phyloP scores from a whole-genome alignment of 2,113 vertebrate species.

The Alligator mississippiensis region DNA sequence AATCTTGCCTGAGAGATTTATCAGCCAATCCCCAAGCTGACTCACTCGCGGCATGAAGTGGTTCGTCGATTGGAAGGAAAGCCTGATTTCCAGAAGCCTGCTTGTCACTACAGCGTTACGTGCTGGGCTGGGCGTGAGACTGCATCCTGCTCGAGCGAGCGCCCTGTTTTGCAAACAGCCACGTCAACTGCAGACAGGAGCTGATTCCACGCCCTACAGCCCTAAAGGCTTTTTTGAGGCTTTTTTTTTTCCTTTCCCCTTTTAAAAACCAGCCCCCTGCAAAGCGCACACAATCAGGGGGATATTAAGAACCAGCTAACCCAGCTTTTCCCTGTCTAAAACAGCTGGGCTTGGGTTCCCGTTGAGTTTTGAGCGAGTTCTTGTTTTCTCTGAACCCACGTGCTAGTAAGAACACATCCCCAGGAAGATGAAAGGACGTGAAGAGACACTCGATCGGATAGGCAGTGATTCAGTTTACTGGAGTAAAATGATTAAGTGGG shows the following conservation, averaged over 20 bases:
- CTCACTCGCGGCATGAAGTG: background rate
- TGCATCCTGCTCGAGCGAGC: background rate
- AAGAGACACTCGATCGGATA: conserved; percentile 71
- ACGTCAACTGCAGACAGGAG: background rate
- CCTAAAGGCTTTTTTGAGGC: conserved; percentile 13
- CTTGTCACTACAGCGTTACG: background rate
- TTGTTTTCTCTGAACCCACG: conserved; percentile 67
- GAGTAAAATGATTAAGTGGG: conserved; percentile 72
- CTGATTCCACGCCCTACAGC: conserved; percentile 12
- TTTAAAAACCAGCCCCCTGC: conserved; percentile 54
- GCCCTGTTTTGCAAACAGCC: background rate
- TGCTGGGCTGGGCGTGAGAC: rapidly evolving
- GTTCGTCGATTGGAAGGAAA: background rate
- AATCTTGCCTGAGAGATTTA: background rate
- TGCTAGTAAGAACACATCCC: conserved; percentile 70
- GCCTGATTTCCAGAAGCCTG: background rate
- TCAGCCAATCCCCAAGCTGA: background rate
- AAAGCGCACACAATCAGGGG: conserved; percentile 48
- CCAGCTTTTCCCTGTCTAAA: conserved; percentile 65
- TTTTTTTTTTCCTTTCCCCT: conserved; percentile 3
- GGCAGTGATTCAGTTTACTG: conserved; percentile 66
- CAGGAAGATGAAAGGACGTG: conserved; percentile 67
- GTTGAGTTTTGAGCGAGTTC: conserved; percentile 59
- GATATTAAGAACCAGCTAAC: conserved; percentile 60
- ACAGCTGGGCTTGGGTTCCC: conserved; percentile 70